Evolutionary conservation across 1,140 invertebrate genomes (phyloP).

Genomic region (Eufriesea mexicana): DNA sequence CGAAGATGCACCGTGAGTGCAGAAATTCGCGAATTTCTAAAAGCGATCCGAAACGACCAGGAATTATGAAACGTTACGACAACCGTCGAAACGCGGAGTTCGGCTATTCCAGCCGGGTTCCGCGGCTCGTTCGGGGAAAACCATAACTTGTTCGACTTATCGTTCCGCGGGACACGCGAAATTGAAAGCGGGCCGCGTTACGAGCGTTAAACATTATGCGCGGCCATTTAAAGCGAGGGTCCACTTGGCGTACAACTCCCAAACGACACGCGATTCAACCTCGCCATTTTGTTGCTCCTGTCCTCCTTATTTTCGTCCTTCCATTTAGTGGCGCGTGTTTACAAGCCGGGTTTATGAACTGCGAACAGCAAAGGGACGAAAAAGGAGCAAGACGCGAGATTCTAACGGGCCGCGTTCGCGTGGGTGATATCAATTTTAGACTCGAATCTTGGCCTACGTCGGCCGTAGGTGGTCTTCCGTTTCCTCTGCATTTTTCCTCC

Average conservation of each 20-base stretch:
- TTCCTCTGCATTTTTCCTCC: too few relatives aligned
- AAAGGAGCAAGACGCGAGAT: conserved; percentile 18
- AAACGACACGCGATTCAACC: conserved; percentile 57
- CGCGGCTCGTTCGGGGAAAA: neutral
- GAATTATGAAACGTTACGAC: neutral
- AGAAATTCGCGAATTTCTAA: too few relatives aligned
- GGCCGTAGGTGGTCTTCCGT: too few relatives aligned
- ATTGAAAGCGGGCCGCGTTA: neutral
- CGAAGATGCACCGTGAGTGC: too few relatives aligned
- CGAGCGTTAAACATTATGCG: neutral
- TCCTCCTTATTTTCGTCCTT: neutral
- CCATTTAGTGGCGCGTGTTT: conserved; percentile 45
- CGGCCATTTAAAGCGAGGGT: conserved; percentile 33
- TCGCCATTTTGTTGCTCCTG: conserved; percentile 2
- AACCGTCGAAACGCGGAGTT: neutral
- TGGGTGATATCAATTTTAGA: conserved; percentile 27
- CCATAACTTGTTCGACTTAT: neutral
- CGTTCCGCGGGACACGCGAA: neutral
- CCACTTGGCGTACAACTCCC: conserved; percentile 35
- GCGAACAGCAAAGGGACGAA: conserved; percentile 25
- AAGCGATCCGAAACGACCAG: too few relatives aligned
- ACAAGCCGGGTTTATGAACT: conserved; percentile 44
- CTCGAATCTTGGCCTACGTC: neutral
- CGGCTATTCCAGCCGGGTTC: neutral
- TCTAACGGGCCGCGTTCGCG: conserved; percentile 34